Conservation (phyloP, 2,888 invertebrate species). For the Heteropelma amictum region DNA sequence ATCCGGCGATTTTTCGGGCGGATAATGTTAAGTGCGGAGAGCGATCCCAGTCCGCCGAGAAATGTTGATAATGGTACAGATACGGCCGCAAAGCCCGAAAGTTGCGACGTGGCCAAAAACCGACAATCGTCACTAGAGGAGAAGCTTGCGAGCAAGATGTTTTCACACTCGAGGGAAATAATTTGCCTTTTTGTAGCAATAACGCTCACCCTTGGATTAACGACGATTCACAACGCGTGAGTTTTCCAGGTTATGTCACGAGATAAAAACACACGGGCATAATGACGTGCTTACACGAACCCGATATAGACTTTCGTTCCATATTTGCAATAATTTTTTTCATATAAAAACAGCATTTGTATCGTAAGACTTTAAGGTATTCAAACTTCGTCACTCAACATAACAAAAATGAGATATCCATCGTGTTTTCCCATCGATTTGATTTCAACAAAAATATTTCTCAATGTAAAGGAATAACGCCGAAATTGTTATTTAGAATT, state of each 20-base stretch:
- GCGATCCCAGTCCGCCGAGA: conserved; percentile 65
- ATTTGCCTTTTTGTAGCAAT: conserved; percentile 83
- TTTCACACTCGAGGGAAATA: conserved; percentile 83
- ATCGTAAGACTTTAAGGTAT: no score
- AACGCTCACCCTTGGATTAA: conserved; percentile 82
- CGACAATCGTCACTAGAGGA: conserved; percentile 67
- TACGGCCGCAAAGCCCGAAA: conserved; percentile 62
- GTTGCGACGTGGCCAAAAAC: conserved; percentile 71
- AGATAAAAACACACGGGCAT: neutral
- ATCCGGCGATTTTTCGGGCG: conserved; percentile 44
- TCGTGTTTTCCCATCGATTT: no score
- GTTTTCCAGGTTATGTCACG: conserved; percentile 70
- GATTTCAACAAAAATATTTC: no score
- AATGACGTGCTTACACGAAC: neutral
- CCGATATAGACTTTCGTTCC: no score
- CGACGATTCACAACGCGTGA: conserved; percentile 86
- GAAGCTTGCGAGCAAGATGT: conserved; percentile 77
- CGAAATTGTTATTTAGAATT: no score
- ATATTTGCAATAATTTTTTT: no score
- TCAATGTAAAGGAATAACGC: no score
- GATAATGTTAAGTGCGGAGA: conserved; percentile 73
- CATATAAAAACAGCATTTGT: neutral
- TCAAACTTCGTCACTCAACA: no score
- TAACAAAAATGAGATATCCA: no score
- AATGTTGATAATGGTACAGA: conserved; percentile 71